Conservation (phyloP, 2,888 invertebrate genomes). For the Chrysolina haemoptera region DNA sequence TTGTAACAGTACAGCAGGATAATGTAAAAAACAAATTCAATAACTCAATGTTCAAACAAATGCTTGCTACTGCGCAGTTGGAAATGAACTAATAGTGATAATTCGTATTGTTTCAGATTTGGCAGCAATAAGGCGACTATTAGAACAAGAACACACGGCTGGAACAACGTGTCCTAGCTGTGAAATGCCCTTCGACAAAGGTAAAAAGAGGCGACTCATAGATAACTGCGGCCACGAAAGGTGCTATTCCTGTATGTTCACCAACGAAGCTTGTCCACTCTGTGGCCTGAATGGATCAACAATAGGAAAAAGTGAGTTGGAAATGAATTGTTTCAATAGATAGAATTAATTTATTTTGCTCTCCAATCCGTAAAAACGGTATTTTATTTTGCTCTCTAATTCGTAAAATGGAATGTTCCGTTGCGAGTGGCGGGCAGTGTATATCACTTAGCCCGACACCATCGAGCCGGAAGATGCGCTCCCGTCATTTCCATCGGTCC, state of each 20-base stretch:
- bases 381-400: too few species aligned
- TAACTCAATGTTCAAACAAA: too few species aligned
- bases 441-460: too few species aligned
- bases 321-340: not conserved
- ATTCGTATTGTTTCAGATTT: constrained; percentile 77
- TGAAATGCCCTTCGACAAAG: constrained; percentile 96
- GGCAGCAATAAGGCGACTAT: constrained; percentile 85
- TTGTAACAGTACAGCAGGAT: too few species aligned
- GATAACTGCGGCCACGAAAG: constrained; percentile 97
- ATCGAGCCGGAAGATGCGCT: too few species aligned
- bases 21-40: too few species aligned
- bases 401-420: too few species aligned
- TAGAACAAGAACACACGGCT: constrained; percentile 80
- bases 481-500: too few species aligned
- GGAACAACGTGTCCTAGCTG: constrained; percentile 83
- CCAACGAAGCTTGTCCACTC: constrained; percentile 91
- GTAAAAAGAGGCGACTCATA: constrained; percentile 94
- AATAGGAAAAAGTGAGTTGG: constrained; percentile 51
- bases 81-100: not conserved
- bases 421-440: too few species aligned
- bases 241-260: constrained; percentile 95
- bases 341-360: not conserved
- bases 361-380: too few species aligned
- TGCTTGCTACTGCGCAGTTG: not conserved
- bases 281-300: constrained; percentile 70